Percentiles rank a stretch among this genome's conserved stretches.
Evolutionary conservation across 1,140 invertebrate species (phyloP).

Genomic region (Pseudomyrmex flavicornis): DNA sequence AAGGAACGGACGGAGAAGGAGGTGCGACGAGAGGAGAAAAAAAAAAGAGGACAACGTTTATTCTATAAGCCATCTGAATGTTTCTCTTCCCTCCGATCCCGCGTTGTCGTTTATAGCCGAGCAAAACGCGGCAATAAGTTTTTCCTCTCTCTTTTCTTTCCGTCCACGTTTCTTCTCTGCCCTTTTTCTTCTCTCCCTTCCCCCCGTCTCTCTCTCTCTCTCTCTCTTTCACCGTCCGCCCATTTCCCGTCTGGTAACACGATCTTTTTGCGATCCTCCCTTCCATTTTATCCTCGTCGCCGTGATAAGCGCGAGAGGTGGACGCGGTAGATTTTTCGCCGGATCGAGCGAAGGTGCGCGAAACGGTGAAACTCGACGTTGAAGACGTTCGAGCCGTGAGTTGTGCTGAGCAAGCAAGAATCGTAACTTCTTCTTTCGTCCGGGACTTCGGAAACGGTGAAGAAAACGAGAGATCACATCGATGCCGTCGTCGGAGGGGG

Average conservation of each 20-base stretch:
- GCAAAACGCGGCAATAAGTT: constrained; percentile 73
- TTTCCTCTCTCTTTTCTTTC: constrained; percentile 36
- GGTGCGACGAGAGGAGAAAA: constrained; percentile 50
- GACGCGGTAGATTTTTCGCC: constrained; percentile 18
- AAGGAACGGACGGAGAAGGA: background rate
- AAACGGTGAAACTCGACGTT: background rate
- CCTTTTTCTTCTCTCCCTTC: background rate
- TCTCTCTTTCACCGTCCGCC: background rate
- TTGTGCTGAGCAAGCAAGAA: constrained; percentile 46
- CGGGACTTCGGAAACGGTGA: constrained; percentile 17
- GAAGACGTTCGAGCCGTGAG: constrained; percentile 8
- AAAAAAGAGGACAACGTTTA: constrained; percentile 13
- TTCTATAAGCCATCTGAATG: constrained; percentile 67
- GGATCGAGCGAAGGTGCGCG: constrained; percentile 34
- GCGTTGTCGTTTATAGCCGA: constrained; percentile 66
- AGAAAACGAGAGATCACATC: background rate
- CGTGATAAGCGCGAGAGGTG: background rate
- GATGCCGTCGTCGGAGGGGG: background rate
- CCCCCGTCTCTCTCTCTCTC: background rate
- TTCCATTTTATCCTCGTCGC: constrained; percentile 21
- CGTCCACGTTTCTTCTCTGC: background rate
- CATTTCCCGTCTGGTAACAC: constrained; percentile 50
- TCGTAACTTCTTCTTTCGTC: constrained; percentile 31
- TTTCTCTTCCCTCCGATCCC: constrained; percentile 55
- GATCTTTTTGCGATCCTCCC: constrained; percentile 49